phyloP scores from a whole-genome alignment of 2,797 vertebrate species.

The Choloepus didactylus region DNA sequence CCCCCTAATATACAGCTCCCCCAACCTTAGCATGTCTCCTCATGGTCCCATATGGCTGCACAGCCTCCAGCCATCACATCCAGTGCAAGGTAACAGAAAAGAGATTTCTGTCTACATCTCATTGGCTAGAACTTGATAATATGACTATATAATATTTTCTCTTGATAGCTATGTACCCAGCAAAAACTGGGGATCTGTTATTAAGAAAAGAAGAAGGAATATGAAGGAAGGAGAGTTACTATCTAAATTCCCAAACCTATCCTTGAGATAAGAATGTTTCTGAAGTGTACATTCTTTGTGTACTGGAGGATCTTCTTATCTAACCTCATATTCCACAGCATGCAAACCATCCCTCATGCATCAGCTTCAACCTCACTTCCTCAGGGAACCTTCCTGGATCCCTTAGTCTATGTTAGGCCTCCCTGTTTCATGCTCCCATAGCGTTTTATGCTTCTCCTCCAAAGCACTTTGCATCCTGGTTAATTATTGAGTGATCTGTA shows the following conservation, averaged over 20 bases:
- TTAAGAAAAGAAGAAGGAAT: not conserved
- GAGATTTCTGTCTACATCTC: not conserved
- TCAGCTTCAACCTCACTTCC: not conserved
- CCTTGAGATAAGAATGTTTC: not conserved
- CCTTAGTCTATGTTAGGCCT: not conserved
- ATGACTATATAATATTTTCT: conserved; percentile 8
- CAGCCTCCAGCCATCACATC: not conserved
- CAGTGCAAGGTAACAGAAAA: not conserved
- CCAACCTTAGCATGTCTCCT: not conserved
- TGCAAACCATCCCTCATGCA: not conserved
- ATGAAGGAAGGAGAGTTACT: not conserved
- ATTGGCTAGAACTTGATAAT: not conserved
- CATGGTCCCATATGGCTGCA: not conserved
- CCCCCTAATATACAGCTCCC: not conserved
- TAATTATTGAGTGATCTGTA: not conserved
- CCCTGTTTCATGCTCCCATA: not conserved
- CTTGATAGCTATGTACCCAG: not conserved
- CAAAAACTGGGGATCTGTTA: not conserved
- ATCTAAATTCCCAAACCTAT: not conserved
- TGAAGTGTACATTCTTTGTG: not conserved
- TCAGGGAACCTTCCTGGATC: not conserved
- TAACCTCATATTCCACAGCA: not conserved
- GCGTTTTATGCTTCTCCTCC: not conserved
- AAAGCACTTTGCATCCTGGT: not conserved
- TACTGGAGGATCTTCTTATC: not conserved